Percentiles rank a stretch among this genome's conserved stretches.
Evolutionary conservation across 1,140 invertebrate genomes (phyloP).

Genomic region (Lerema accius): DNA sequence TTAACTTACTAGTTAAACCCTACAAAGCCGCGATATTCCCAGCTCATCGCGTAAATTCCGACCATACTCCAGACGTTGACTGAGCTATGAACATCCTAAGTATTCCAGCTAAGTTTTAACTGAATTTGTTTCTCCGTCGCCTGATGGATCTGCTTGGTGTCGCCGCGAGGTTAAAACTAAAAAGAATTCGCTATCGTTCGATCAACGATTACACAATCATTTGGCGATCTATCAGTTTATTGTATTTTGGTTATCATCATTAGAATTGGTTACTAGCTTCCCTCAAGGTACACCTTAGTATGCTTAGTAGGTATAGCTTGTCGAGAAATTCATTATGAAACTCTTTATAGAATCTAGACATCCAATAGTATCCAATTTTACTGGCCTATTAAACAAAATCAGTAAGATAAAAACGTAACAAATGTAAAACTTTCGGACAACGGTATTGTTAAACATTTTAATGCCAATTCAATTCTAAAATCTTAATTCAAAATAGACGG

Average conservation of each 20-base stretch:
- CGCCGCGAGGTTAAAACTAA: not conserved
- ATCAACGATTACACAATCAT: not conserved
- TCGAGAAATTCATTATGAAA: too few relatives aligned
- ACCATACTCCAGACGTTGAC: slow-evolving; percentile 15
- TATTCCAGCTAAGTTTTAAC: slow-evolving; percentile 12
- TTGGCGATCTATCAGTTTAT: not conserved
- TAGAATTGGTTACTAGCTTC: too few relatives aligned
- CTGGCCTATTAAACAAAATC: too few relatives aligned
- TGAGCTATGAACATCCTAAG: slow-evolving; percentile 10
- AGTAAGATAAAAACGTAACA: not conserved
- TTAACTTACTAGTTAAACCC: too few relatives aligned
- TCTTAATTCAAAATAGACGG: slow-evolving; percentile 13
- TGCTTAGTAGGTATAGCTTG: too few relatives aligned
- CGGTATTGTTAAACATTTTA: slow-evolving; percentile 2
- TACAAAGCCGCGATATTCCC: too few relatives aligned
- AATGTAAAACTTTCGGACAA: slow-evolving; percentile 1
- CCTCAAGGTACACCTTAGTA: too few relatives aligned
- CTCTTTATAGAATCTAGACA: too few relatives aligned
- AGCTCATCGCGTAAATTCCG: not conserved
- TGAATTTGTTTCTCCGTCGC: slow-evolving; percentile 8
- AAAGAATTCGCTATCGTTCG: not conserved
- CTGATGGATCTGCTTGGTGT: slow-evolving; percentile 12
- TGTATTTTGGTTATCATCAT: too few relatives aligned
- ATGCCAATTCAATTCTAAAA: slow-evolving; percentile 7
- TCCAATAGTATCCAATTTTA: too few relatives aligned